Percentiles rank a stretch among this genome's conserved stretches.
Conservation (phyloP, 2,888 invertebrate species). For the Papilio elwesi region DNA sequence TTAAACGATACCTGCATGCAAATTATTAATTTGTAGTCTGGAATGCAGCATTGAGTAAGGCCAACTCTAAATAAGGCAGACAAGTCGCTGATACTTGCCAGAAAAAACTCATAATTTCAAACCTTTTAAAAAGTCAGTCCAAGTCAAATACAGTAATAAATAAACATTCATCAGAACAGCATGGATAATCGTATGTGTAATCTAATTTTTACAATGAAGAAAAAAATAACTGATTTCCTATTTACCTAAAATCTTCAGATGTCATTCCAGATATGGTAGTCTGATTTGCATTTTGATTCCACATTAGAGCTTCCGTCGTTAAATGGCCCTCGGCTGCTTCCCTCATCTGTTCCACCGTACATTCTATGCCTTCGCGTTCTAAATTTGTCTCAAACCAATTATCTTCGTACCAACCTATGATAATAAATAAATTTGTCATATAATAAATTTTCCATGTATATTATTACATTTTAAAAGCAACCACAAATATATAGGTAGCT, state of each 20-base stretch:
- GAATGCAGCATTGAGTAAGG: no score
- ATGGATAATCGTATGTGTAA: no score
- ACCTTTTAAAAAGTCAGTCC: no score
- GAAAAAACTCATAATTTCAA: no score
- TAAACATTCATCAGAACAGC: no score
- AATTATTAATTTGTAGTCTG: constrained; percentile 37
- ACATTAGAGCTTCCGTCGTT: constrained; percentile 99
- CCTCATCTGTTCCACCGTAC: constrained; percentile 96
- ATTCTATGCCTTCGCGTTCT: constrained; percentile 94
- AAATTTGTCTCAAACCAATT: constrained; percentile 98
- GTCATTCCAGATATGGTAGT: constrained; percentile 98
- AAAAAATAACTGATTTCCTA: constrained; percentile 16
- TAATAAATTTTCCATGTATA: background rate
- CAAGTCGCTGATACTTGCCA: no score
- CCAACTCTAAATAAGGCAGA: no score
- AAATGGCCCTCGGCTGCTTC: constrained; percentile 98
- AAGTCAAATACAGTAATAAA: no score
- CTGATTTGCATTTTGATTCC: constrained; percentile 96
- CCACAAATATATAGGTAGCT: background rate
- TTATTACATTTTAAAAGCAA: background rate
- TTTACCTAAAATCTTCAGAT: constrained; percentile 92
- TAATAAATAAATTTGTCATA: background rate
- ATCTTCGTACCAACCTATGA: constrained; percentile 97
- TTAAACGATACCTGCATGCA: constrained; percentile 87
- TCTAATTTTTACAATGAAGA: no score